phyloP scores from a whole-genome alignment of 2,113 vertebrate genomes.

The Cnemophilus loriae region DNA sequence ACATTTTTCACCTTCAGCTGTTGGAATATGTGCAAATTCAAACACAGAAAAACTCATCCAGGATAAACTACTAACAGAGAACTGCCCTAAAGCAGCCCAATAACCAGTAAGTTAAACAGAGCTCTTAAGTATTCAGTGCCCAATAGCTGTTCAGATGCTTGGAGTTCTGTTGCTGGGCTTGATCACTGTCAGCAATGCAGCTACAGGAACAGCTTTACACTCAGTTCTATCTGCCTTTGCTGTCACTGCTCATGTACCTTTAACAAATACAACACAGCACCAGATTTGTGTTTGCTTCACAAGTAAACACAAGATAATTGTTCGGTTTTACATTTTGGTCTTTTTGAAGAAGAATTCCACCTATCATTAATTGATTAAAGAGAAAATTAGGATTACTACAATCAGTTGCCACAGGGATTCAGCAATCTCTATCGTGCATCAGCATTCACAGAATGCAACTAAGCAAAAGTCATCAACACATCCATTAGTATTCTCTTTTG shows the following conservation, averaged over 20 bases:
- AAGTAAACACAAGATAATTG: background rate
- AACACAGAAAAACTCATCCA: background rate
- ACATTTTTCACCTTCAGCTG: background rate
- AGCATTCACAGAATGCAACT: background rate
- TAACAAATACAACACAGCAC: background rate
- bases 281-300: background rate
- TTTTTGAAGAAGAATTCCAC: background rate
- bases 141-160: background rate
- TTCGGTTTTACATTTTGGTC: background rate
- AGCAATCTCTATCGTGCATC: background rate
- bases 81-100: background rate
- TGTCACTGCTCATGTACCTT: background rate
- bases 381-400: background rate
- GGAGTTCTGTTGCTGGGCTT: background rate
- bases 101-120: background rate
- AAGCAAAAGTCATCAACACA: background rate
- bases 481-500: background rate
- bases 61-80: background rate
- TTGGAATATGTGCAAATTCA: background rate
- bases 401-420: background rate
- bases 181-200: background rate
- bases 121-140: background rate
- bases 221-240: background rate
- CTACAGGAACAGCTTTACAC: background rate
- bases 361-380: background rate